Evolutionary conservation across 1,140 invertebrate species (phyloP).

Genomic region (Temnothorax curvispinosus): DNA sequence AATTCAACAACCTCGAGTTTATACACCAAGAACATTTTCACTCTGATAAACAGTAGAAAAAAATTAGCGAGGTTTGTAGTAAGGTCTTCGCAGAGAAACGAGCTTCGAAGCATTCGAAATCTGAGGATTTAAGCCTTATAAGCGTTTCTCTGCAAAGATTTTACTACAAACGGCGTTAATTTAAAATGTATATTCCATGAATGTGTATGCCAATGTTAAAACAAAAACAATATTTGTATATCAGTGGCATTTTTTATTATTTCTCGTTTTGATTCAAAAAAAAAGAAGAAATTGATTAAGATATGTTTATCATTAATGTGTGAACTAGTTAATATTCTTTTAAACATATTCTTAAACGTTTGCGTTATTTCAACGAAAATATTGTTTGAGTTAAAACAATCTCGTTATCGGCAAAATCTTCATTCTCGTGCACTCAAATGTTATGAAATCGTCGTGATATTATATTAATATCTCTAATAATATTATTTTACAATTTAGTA

Average conservation of each 20-base stretch:
- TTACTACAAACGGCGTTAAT: too few relatives aligned
- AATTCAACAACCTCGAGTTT: not conserved
- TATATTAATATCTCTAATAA: conserved; percentile 10
- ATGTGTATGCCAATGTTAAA: not conserved
- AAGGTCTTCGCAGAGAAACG: too few relatives aligned
- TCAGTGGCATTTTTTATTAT: not conserved
- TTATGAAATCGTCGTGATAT: not conserved
- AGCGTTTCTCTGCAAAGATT: too few relatives aligned
- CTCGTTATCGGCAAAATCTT: not conserved
- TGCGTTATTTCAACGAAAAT: not conserved
- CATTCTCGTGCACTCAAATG: not conserved
- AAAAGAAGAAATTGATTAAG: not conserved
- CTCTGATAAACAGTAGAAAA: not conserved
- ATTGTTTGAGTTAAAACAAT: not conserved
- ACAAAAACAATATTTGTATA: not conserved
- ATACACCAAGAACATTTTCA: not conserved
- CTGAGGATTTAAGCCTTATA: too few relatives aligned
- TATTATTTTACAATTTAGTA: conserved; percentile 4
- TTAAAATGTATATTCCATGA: not conserved
- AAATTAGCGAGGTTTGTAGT: too few relatives aligned
- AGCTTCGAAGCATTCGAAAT: too few relatives aligned
- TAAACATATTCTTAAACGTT: not conserved
- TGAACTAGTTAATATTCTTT: not conserved
- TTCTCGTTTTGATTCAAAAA: not conserved
- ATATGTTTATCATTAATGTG: not conserved